Conservation (phyloP, 1,140 invertebrate genomes). For the Conus ventricosus region DNA sequence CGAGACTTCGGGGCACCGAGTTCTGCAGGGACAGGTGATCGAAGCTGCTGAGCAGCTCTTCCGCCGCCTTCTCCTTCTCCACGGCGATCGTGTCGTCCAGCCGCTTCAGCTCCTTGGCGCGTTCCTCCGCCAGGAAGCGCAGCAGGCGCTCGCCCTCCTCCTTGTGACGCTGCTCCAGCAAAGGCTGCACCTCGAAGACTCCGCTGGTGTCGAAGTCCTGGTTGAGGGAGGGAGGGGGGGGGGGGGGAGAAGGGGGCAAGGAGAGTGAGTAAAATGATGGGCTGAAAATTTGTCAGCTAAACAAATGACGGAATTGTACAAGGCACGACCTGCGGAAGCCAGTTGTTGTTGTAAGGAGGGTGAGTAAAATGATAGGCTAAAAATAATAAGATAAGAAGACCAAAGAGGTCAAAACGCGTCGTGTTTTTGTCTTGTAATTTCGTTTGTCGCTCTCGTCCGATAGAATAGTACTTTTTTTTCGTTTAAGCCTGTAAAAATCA, state of each 20-base stretch:
- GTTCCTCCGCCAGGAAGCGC: slow-evolving; percentile 66
- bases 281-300: no score
- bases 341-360: no score
- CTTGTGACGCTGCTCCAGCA: slow-evolving; percentile 63
- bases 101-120: slow-evolving; percentile 65
- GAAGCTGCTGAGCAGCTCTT: slow-evolving; percentile 56
- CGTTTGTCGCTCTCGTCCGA: no score
- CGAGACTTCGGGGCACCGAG: slow-evolving; percentile 51
- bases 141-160: slow-evolving; percentile 69
- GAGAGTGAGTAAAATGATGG: background rate
- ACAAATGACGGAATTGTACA: no score
- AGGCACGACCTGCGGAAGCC: no score
- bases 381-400: no score
- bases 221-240: background rate
- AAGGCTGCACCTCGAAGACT: slow-evolving; percentile 64
- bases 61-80: slow-evolving; percentile 66
- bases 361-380: no score
- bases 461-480: no score
- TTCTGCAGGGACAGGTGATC: slow-evolving; percentile 44
- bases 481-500: no score
- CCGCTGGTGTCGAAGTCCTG: slow-evolving; percentile 68
- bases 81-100: slow-evolving; percentile 62
- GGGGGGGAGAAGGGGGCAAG: background rate
- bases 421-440: no score
- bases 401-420: no score